These are phyloP conservation scores for Gymnopithys bicolor DNA, from an alignment of 2,797 vertebrate species.

Conservation along the genomic window DNA sequence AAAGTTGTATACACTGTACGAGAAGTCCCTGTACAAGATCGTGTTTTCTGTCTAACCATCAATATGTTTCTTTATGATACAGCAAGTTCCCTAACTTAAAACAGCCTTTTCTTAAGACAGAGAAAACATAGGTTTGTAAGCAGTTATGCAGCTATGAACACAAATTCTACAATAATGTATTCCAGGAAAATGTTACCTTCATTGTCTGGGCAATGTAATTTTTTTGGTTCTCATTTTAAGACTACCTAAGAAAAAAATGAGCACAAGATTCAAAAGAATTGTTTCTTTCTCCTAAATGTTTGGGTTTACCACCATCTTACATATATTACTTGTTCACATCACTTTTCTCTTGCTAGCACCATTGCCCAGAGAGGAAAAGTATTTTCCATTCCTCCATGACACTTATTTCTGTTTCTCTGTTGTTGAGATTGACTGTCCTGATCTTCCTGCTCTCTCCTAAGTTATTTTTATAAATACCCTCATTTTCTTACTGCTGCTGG, in stretches of 20 bases:
- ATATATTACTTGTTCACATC: not conserved
- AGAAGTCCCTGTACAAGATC: not conserved
- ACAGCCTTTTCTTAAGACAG: not conserved
- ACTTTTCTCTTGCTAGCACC: not conserved
- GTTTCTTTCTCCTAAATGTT: not conserved
- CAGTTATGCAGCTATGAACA: not conserved
- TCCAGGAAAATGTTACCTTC: not conserved
- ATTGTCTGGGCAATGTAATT: not conserved
- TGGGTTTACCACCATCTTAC: not conserved
- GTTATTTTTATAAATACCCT: not conserved
- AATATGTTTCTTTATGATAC: not conserved
- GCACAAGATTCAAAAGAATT: not conserved
- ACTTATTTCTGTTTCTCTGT: conserved; percentile 1
- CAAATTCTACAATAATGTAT: not conserved
- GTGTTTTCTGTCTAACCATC: not conserved
- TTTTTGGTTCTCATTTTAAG: not conserved
- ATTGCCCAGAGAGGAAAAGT: not conserved
- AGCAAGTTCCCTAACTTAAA: not conserved
- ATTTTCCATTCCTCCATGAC: not conserved
- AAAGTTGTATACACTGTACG: not conserved
- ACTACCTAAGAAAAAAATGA: not conserved
- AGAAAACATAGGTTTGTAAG: not conserved
- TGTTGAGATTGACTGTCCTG: not conserved
- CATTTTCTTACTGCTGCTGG: not conserved
- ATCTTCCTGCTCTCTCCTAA: not conserved